phyloP scores from a whole-genome alignment of 2,888 invertebrate species.

The Phalera bucephala region DNA sequence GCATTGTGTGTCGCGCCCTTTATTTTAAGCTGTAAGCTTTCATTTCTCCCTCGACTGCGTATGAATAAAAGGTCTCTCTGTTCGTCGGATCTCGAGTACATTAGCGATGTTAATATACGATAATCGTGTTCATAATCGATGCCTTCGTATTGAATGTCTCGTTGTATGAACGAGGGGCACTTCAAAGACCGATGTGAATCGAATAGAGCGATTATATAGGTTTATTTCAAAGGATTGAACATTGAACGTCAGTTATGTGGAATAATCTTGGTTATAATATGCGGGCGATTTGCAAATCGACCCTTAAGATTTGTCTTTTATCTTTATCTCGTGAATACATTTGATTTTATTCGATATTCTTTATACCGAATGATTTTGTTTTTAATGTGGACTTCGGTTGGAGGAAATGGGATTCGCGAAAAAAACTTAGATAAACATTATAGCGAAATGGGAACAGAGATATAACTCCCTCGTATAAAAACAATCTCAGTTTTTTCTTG shows the following conservation, averaged over 20 bases:
- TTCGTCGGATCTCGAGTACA: constrained; percentile 56
- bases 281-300: neutral
- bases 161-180: constrained; percentile 29
- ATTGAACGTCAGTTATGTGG: constrained; percentile 29
- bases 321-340: neutral
- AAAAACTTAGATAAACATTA: neutral
- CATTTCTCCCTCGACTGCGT: constrained; percentile 47
- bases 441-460: too few relatives aligned
- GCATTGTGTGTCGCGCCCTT: constrained; percentile 36
- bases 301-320: neutral
- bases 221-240: constrained; percentile 32
- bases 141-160: constrained; percentile 49
- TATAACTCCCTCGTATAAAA: neutral
- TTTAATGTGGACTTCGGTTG: neutral
- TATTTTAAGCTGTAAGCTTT: constrained; percentile 52
- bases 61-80: constrained; percentile 60
- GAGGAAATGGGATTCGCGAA: neutral
- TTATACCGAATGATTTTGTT: neutral
- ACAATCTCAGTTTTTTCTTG: neutral
- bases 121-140: constrained; percentile 67
- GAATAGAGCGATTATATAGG: constrained; percentile 29
- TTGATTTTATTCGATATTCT: neutral
- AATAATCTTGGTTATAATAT: constrained; percentile 24
- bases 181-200: constrained; percentile 29
- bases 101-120: constrained; percentile 73